These are phyloP conservation scores for Mormyrus proboscirostris DNA, from an alignment of 2,797 vertebrate genomes.

Conservation along the genomic window DNA sequence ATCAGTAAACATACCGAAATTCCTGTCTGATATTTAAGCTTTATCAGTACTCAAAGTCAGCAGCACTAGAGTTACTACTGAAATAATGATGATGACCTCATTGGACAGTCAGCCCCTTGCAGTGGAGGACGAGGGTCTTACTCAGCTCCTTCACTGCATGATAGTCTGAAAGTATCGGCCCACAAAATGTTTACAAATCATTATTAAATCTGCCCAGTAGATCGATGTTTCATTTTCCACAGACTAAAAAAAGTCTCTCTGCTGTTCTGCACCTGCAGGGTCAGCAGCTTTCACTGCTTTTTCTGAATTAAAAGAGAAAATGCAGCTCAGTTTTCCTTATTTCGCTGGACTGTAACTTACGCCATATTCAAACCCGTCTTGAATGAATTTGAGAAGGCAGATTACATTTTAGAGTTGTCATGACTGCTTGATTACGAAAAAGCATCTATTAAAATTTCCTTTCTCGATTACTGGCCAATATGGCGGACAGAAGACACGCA, in stretches of 20 bases:
- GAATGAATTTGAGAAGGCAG: no score
- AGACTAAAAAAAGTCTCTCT: background rate
- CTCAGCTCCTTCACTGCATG: background rate
- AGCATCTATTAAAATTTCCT: no score
- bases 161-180: background rate
- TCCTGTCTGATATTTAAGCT: background rate
- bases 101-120: background rate
- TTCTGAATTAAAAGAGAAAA: background rate
- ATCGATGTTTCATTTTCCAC: background rate
- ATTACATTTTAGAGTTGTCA: no score
- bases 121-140: background rate
- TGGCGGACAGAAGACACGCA: no score
- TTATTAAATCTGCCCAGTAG: background rate
- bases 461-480: no score
- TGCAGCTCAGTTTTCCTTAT: background rate
- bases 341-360: background rate
- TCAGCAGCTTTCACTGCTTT: background rate
- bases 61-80: background rate
- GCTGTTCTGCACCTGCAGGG: background rate
- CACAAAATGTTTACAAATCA: background rate
- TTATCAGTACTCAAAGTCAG: background rate
- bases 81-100: background rate
- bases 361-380: no score
- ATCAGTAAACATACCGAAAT: background rate
- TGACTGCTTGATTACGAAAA: no score